Evolutionary conservation across 35 echinoderm and acorn worm genomes (phyloP), one percentile per base, ranked within the genome.

Genomic region (Lytechinus pictus): DNA sequence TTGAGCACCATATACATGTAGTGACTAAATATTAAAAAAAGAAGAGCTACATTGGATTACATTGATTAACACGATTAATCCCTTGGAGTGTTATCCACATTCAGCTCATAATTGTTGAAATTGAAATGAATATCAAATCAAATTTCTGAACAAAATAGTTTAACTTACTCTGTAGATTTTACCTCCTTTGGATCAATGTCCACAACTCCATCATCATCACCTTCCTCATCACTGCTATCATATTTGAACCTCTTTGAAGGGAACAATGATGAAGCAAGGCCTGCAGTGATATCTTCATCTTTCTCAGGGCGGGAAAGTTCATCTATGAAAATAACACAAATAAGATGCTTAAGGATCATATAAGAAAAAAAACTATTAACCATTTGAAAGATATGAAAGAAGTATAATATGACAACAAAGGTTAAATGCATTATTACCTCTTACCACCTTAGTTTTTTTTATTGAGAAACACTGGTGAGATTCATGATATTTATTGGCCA

Each of bases 151-250:
- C 12, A 79, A 24, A 79, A 79, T 6, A 79, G 19, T 79, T 79
- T 72, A 13, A 79, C 66, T 79, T 79, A 79, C 66, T 79, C 61
- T 71, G 61, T 24, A 51, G 21, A 53, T 16, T 88, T 86, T 53
- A 86, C 60, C 92, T 56, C 57, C 54, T 92, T 51, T 60, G 94
- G 54, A 57, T 96, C 79, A 4, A 88, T 61, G 11, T 94, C 94
- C 79, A 66, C n/a, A 9, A 90, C 86, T 21, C 95, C 95, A 27
- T 98, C 55, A 19, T 97, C 79, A 9, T 97, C 97, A 86, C 94
- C 58, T 27, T 97, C 95, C 52, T 86, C 86, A 61, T 95, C 95
- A 56, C 96, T 97, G 86, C 96, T 97, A 91, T 97, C 96, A 10
- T 93, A 93, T 54, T 57, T 93, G 92, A 93, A 93, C 53, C 92